Evolutionary conservation across 2,888 invertebrate species (phyloP), one percentile per base, ranked within the genome.

Genomic region (Drosophila neoperkinsi): DNA sequence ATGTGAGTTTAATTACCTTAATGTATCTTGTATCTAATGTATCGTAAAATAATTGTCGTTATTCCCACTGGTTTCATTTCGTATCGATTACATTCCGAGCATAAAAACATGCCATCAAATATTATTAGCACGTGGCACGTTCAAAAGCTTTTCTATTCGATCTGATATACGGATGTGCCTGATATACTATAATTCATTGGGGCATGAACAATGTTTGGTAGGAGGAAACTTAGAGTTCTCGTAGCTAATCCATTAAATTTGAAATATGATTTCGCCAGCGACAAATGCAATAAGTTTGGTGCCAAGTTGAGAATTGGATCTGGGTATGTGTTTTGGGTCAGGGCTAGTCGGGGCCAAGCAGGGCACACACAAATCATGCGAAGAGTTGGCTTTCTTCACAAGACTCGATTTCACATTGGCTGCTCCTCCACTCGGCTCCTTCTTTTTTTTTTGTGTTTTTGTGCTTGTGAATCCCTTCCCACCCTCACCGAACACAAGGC

Each of bases 161-260:
- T 46, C 6, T 36, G 36, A 18, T 36, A 36, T 16, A 77, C 69
- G 73, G 53, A 58, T 36, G 68, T 57, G 34, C 59, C 50, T 52
- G 52, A 70, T 76, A 61, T 50, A 67, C 73, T 62, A 67, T 83
- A 72, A 77, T 59, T 83, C 74, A 79, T 71, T 53, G 63, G 72
- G 46, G 41, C 43, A 81, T 70, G 68, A 43, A 71, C 21, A 68
- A 70, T 52, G 68, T 65, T 68, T 56, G 31, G 31, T 33, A 36
- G 33, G 25, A 75, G 53, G 70, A 52, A 77, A 57, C 61, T 74
- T 28, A n/a, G 43, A 56, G 28, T 60, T 52, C 16, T 58, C 51
- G 34, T 28, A n/a, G 78, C 73, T 78, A 84, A 81, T 88, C 85
- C 84, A 84, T 84, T 84, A 81, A 79, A 77, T 77, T 76, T 84